Base-by-base conservation (phyloP, 2,888 invertebrate genomes). In the Hipparchia sbordonii region DNA sequence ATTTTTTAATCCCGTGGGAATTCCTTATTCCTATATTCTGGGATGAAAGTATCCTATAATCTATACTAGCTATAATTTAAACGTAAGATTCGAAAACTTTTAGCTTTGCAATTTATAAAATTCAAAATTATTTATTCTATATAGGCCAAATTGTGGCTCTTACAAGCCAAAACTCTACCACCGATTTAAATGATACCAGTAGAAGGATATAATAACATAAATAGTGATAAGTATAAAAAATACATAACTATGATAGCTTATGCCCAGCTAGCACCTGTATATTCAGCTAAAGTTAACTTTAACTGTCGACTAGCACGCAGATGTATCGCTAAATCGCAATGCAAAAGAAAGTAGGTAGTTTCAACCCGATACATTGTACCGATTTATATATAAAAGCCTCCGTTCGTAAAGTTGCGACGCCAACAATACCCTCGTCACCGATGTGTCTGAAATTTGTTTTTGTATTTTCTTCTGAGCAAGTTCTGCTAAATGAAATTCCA, bases 391-490 rank as follows among this genome's bases (percentile, higher is more conserved):
- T 78, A 74, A 82, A 79, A 80, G 78, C 78, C 79, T 77, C 77
- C 77, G 81, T 80, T 80, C 67, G 71, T 66, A 76, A 79, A 80
- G 75, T 79, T 78, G 67, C 82, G 81, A 84, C 81, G 80, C 82
- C 81, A 83, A 82, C 82, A 81, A 85, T 82, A 86, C 77, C 78
- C 75, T 77, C 79, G 79, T 82, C 77, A 79, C 79, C 77, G 79
- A 80, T 81, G 82, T 83, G 81, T 81, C 79, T 67, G 79, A 82
- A 86, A 84, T 82, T 87, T 84, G 68, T 73, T 73, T 78, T 72
- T 67, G 77, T 82, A 77, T 81, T 83, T 77, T 80, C 80, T 81
- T 75, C 75, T 80, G 77, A 78, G 78, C 80, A 79, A 76, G 78
- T 81, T 80, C 71, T 72, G 77, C 79, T 82, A 82, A 83, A 84